Evolutionary conservation across 2,113 vertebrate species (phyloP), one percentile per base, ranked within the genome.

Genomic region (Rhinopithecus roxellana): DNA sequence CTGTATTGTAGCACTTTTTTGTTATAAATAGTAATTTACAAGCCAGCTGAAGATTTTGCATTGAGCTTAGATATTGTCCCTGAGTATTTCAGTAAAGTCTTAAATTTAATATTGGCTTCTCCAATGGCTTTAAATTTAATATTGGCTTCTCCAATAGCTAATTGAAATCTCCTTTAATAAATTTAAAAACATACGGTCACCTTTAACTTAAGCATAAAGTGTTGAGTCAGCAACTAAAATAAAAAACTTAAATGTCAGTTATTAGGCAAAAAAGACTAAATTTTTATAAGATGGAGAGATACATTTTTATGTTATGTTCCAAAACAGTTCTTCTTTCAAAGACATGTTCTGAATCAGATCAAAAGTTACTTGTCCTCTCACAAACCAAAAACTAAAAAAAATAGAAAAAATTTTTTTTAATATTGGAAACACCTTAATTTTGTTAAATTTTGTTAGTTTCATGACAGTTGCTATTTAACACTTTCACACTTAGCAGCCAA

Each of bases 291-390:
- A 67, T 17, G 20, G 40, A 78, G 59, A 72, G 52, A 61, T 74
- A 57, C 45, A 55, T 87, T 20, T 90, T 48, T 83, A 86, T 32
- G 1, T 48, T 87, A 86, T 25, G 2, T 77, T 85, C 38, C 22
- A n/a, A 67, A 81, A 52, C 22, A 70, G 18, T 55, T 86, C 43
- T 86, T 94, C 45, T 93, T 89, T 22, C 45, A 27, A 10, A 77
- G 52, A 83, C n/a, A 84, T 93, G 14, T 59, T 80, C 83, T 32
- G 52, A 32, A 83, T 94, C 50, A 64, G 40, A 72, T 45, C 18
- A 38, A 64, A 75, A 79, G 50, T 84, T 8, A 52, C 5, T 57
- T 77, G 14, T 77, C 77, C 30, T 61, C 35, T 92, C 40, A 52
- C 50, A 94, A 79, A 18, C 4, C 30, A 72, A 32, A 45, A 70